Conservation (phyloP, 2,113 vertebrate genomes). For the Athene noctua region DNA sequence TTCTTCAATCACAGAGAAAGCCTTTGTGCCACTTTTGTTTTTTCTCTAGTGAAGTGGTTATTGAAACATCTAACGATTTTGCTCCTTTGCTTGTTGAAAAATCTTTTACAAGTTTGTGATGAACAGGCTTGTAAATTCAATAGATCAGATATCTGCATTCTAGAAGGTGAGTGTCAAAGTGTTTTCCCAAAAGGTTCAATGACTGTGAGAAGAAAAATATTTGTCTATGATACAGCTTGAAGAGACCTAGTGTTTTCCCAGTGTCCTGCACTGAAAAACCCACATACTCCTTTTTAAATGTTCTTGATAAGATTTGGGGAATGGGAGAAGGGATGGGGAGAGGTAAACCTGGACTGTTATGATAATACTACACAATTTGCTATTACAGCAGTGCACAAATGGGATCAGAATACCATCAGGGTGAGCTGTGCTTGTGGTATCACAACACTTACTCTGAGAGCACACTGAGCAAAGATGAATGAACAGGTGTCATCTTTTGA, state of each 20-base stretch:
- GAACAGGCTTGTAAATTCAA: slow-evolving; percentile 44
- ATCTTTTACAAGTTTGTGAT: neutral
- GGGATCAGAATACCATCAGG: neutral
- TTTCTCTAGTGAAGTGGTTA: slow-evolving; percentile 11
- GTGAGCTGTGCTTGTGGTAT: neutral
- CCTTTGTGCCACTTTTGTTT: slow-evolving; percentile 5
- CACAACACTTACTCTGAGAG: fast-evolving
- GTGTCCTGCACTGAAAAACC: neutral
- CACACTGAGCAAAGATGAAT: neutral
- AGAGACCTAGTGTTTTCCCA: neutral
- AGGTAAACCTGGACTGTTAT: neutral
- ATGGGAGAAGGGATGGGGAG: neutral
- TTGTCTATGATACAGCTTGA: neutral
- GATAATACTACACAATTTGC: neutral
- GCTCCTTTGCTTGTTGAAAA: slow-evolving; percentile 32
- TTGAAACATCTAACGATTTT: slow-evolving; percentile 43
- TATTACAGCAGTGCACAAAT: neutral
- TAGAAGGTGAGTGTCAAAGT: neutral
- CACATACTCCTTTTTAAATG: neutral
- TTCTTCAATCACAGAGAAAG: slow-evolving; percentile 35
- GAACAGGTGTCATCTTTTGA: neutral
- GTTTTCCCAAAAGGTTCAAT: neutral
- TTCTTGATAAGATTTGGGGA: neutral
- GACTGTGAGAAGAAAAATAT: neutral
- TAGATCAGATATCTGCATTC: slow-evolving; percentile 1